Evolutionary conservation across 2,888 invertebrate genomes (phyloP).

Genomic region (Bellardia bayeri): DNA sequence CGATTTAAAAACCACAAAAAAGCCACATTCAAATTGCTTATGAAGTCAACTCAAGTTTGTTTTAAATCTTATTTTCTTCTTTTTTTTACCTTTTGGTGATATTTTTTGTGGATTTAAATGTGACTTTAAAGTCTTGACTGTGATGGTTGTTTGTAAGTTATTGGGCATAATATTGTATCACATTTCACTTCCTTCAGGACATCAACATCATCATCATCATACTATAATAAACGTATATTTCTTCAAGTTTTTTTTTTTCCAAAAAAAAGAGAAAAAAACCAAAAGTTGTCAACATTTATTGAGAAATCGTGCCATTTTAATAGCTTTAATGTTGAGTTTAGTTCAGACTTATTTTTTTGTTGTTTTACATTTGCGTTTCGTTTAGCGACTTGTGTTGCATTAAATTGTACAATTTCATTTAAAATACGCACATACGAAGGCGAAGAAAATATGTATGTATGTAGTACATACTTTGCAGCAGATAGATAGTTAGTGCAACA

Average conservation of each 20-base stretch:
- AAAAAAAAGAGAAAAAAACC: slow-evolving; percentile 50
- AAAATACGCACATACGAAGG: slow-evolving; percentile 63
- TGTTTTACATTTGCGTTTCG: slow-evolving; percentile 28
- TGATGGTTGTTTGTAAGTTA: slow-evolving; percentile 67
- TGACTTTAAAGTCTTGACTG: slow-evolving; percentile 72
- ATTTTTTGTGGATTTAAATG: slow-evolving; percentile 40
- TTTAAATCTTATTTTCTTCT: slow-evolving; percentile 32
- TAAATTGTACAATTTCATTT: slow-evolving; percentile 65
- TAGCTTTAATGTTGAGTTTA: slow-evolving; percentile 76
- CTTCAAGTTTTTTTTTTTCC: slow-evolving; percentile 74
- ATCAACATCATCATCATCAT: slow-evolving; percentile 76
- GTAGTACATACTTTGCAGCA: not conserved
- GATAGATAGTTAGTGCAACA: not conserved
- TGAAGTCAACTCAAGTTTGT: slow-evolving; percentile 62
- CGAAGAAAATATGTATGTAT: not conserved
- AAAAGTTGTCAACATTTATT: slow-evolving; percentile 84
- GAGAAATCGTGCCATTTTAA: slow-evolving; percentile 84
- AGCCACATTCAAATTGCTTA: slow-evolving; percentile 64
- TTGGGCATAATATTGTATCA: slow-evolving; percentile 79
- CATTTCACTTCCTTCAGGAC: slow-evolving; percentile 84
- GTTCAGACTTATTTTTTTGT: slow-evolving; percentile 52
- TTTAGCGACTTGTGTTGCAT: slow-evolving; percentile 48
- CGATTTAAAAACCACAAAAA: slow-evolving; percentile 73
- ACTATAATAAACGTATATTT: slow-evolving; percentile 62
- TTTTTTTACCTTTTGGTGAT: not conserved